Conservation (phyloP, 2,113 vertebrate species). For the Malaclemys terrapin region DNA sequence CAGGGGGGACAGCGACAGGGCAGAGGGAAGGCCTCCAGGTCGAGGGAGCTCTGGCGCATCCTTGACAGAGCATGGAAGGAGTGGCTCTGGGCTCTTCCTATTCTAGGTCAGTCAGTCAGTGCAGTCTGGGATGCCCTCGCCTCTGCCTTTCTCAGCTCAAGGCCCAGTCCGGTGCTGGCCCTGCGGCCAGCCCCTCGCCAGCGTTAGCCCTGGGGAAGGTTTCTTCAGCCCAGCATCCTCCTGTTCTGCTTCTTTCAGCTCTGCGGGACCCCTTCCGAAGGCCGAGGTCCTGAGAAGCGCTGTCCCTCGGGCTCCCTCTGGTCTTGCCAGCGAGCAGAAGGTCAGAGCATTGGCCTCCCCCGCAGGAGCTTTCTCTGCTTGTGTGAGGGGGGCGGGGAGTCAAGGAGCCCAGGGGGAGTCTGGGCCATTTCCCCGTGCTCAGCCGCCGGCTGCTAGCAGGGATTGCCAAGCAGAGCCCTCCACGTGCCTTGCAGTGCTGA, state of each 20-base stretch:
- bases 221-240: neutral
- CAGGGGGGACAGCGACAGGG: no score
- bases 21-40: no score
- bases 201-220: neutral
- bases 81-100: no score
- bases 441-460: neutral
- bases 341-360: neutral
- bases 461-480: neutral
- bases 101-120: no score
- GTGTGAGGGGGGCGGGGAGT: neutral
- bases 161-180: neutral
- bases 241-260: neutral
- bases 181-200: neutral
- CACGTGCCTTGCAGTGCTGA: no score
- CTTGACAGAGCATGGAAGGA: no score
- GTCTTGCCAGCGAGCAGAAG: slow-evolving; percentile 1
- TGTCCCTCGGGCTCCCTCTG: neutral
- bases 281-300: neutral
- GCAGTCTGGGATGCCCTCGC: neutral
- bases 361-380: neutral
- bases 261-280: neutral
- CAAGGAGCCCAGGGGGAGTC: neutral
- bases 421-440: neutral
- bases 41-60: no score
- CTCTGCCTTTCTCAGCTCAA: neutral